Percentiles rank a stretch among this genome's conserved stretches.
Conservation (phyloP, 2,797 vertebrate species). For the Scyliorhinus canicula region DNA sequence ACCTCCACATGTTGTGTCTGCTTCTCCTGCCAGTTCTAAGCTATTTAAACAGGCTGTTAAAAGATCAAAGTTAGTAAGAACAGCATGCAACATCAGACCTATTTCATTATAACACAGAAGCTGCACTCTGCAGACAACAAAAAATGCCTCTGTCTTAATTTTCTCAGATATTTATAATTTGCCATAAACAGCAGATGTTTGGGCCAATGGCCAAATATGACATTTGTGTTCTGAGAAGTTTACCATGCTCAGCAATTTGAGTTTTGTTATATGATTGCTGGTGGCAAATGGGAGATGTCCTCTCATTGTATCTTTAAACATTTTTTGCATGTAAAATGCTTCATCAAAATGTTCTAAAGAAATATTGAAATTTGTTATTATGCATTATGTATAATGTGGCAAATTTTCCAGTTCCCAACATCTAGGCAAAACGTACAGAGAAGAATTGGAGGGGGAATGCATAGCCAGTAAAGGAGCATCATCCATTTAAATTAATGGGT, state of each 20-base stretch:
- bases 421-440: neutral
- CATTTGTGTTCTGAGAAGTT: neutral
- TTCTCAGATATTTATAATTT: neutral
- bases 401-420: slow-evolving; percentile 38
- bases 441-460: neutral
- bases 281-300: neutral
- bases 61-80: slow-evolving; percentile 27
- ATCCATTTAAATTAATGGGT: neutral
- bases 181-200: slow-evolving; percentile 30
- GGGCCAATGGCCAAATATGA: neutral
- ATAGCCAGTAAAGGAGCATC: neutral
- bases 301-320: neutral
- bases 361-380: slow-evolving; percentile 42
- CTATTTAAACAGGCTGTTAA: slow-evolving; percentile 35
- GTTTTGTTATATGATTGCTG: neutral
- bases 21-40: slow-evolving; percentile 23
- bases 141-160: neutral
- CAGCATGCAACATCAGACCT: neutral
- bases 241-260: neutral
- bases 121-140: neutral
- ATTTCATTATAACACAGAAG: neutral
- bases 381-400: slow-evolving; percentile 40
- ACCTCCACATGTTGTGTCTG: slow-evolving; percentile 30
- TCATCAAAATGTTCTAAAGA: neutral
- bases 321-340: neutral